A percentile compares a stretch with the other conserved stretches of the same genome.
Evolutionary conservation across 2,797 vertebrate genomes (phyloP).

Genomic region (Peromyscus nudipes): DNA sequence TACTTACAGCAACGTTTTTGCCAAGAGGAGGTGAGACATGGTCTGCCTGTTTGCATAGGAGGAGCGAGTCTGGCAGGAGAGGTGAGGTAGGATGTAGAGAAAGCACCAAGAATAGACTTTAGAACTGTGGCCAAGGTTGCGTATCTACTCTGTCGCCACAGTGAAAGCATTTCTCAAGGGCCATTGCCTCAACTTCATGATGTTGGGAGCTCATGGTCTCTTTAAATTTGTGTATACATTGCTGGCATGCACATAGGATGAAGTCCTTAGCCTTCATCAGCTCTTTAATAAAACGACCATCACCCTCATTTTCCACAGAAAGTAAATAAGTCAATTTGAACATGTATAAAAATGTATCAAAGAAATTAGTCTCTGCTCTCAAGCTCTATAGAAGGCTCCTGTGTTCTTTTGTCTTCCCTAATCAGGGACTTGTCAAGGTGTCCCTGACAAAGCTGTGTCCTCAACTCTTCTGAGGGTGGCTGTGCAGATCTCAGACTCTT

Average conservation of each 20-base stretch:
- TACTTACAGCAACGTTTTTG: not conserved
- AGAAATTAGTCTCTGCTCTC: not conserved
- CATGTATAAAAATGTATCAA: not conserved
- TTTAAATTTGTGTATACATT: accelerated
- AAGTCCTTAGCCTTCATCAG: not conserved
- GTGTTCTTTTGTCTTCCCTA: accelerated
- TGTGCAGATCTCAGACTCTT: not conserved
- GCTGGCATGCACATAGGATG: not conserved
- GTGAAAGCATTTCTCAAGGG: accelerated
- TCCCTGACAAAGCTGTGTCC: accelerated
- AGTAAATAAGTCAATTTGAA: not conserved
- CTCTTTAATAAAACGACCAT: not conserved
- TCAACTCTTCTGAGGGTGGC: accelerated
- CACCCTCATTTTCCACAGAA: not conserved
- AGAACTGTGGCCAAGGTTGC: no score
- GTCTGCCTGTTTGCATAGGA: not conserved
- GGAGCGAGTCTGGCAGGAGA: not conserved
- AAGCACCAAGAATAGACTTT: not conserved
- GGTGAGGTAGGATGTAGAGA: not conserved
- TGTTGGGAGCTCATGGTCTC: accelerated
- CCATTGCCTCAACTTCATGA: accelerated
- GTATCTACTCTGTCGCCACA: accelerated
- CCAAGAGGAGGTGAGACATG: not conserved
- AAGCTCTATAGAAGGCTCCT: no score
- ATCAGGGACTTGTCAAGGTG: accelerated